These are phyloP conservation scores for Carterocephalus palaemon DNA, from an alignment of 2,888 invertebrate species.

Conservation along the genomic window DNA sequence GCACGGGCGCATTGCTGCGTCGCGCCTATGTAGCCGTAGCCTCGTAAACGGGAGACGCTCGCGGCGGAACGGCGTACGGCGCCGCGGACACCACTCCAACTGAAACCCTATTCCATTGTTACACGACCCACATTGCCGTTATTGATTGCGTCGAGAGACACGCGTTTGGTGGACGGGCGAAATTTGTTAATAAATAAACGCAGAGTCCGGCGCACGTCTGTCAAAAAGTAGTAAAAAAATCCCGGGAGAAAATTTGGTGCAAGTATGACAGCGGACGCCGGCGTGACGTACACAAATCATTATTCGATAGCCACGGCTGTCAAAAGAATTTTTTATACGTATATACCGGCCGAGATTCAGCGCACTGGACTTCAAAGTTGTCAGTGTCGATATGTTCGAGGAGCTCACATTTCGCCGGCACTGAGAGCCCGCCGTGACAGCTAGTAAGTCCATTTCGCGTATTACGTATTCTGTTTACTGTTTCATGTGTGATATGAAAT, in stretches of 20 bases:
- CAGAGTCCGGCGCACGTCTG: constrained; percentile 61
- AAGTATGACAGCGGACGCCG: constrained; percentile 69
- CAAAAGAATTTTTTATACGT: constrained; percentile 77
- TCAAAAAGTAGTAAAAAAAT: constrained; percentile 65
- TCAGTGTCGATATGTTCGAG: constrained; percentile 43
- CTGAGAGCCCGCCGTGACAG: constrained; percentile 43
- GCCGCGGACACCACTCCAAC: constrained; percentile 32
- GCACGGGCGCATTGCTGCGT: constrained; percentile 61
- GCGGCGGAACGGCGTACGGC: constrained; percentile 47
- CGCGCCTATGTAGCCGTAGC: constrained; percentile 67
- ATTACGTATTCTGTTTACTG: constrained; percentile 53
- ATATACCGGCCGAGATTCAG: constrained; percentile 60
- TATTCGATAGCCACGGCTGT: constrained; percentile 65
- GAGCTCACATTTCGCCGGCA: constrained; percentile 44
- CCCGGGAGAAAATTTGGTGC: constrained; percentile 67
- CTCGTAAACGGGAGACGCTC: constrained; percentile 65
- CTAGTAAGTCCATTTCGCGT: constrained; percentile 46
- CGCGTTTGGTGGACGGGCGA: constrained; percentile 67
- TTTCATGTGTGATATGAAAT: constrained; percentile 20
- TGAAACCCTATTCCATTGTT: constrained; percentile 41
- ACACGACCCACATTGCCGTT: constrained; percentile 40
- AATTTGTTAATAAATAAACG: constrained; percentile 79
- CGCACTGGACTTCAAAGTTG: constrained; percentile 49
- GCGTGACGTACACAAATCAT: constrained; percentile 69
- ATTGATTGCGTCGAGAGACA: constrained; percentile 36